Evolutionary conservation across 2,888 invertebrate species (phyloP).

Genomic region (Rhaphigaster nebulosa): DNA sequence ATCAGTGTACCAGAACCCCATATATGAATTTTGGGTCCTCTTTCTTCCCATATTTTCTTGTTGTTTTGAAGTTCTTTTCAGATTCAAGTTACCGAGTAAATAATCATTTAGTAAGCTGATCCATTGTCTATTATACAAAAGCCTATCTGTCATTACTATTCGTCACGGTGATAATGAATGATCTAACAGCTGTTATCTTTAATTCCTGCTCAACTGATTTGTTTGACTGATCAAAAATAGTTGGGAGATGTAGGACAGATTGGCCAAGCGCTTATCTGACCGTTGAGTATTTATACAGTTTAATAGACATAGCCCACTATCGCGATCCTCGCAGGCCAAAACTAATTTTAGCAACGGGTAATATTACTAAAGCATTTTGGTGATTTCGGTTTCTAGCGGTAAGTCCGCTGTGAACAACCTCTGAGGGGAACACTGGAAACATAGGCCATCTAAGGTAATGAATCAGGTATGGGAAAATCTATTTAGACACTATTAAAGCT

Average conservation of each 20-base stretch:
- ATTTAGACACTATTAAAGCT: too few relatives aligned
- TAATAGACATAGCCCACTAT: neutral
- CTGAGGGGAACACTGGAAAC: neutral
- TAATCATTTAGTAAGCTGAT: too few relatives aligned
- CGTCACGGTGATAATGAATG: neutral
- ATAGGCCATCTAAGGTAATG: neutral
- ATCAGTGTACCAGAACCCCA: too few relatives aligned
- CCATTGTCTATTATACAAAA: too few relatives aligned
- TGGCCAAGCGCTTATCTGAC: conserved; percentile 10
- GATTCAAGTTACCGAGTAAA: too few relatives aligned
- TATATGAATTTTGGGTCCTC: too few relatives aligned
- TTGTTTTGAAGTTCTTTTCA: too few relatives aligned
- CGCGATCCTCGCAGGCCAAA: neutral
- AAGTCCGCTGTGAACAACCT: neutral
- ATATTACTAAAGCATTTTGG: neutral
- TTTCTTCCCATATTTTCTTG: too few relatives aligned
- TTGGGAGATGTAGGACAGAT: conserved; percentile 1
- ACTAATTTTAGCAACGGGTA: neutral
- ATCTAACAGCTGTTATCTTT: neutral
- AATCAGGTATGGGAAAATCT: too few relatives aligned
- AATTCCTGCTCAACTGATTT: neutral
- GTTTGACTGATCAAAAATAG: conserved; percentile 26
- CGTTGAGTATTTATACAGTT: conserved; percentile 14
- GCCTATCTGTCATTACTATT: too few relatives aligned
- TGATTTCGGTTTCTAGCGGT: neutral